Evolutionary conservation across 2,113 vertebrate genomes (phyloP).

Genomic region (Stigmatopora argus): DNA sequence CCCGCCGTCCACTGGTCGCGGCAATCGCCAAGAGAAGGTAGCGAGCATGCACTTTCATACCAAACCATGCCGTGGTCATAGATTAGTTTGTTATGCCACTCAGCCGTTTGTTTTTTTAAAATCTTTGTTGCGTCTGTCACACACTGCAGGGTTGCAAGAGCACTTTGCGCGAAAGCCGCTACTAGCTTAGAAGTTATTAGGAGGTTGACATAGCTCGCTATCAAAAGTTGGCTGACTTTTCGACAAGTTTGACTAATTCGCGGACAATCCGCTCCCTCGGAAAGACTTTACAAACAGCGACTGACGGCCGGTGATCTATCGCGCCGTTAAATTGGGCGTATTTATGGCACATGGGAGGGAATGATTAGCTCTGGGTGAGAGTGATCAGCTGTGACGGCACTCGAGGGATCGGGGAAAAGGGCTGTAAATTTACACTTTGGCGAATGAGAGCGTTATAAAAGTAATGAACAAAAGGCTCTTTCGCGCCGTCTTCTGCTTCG

Average conservation of each 20-base stretch:
- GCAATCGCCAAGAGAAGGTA: slow-evolving; percentile 32
- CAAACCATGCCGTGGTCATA: slow-evolving; percentile 53
- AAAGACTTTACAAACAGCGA: slow-evolving; percentile 50
- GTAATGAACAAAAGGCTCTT: slow-evolving; percentile 37
- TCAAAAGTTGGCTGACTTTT: slow-evolving; percentile 15
- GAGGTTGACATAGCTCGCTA: slow-evolving; percentile 25
- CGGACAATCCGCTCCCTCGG: slow-evolving; percentile 35
- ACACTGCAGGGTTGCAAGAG: not conserved
- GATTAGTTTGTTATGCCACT: slow-evolving; percentile 59
- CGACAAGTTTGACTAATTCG: slow-evolving; percentile 33
- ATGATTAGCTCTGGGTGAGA: slow-evolving; percentile 41
- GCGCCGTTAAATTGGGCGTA: slow-evolving; percentile 54
- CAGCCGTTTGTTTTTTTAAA: slow-evolving; percentile 22
- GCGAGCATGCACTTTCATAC: slow-evolving; percentile 55
- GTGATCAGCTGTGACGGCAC: slow-evolving; percentile 44
- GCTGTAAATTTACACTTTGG: slow-evolving; percentile 43
- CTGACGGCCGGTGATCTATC: slow-evolving; percentile 56
- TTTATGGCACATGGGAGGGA: slow-evolving; percentile 54
- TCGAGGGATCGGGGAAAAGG: slow-evolving; percentile 34
- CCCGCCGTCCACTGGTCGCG: not conserved
- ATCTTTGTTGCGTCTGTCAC: slow-evolving; percentile 2
- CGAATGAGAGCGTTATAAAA: slow-evolving; percentile 50
- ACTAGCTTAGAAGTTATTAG: slow-evolving; percentile 18
- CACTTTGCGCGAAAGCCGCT: slow-evolving; percentile 27
- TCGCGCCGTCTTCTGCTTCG: slow-evolving; percentile 30